phyloP scores from a whole-genome alignment of 2,113 vertebrate genomes.

The Arothron firmamentum region DNA sequence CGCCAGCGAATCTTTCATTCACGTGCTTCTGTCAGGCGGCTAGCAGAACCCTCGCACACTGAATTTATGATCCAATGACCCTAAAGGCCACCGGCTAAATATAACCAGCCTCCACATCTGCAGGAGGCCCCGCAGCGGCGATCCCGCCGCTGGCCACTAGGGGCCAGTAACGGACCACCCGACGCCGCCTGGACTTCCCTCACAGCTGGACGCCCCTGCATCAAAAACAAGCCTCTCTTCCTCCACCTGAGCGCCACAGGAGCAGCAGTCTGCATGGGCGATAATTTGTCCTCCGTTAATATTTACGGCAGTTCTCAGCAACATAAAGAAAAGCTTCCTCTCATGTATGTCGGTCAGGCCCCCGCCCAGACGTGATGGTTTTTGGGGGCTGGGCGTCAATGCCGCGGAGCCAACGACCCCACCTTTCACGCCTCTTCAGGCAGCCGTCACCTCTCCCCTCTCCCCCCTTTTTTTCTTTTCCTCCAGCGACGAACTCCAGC shows the following conservation, averaged over 20 bases:
- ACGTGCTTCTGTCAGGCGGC: too few relatives aligned
- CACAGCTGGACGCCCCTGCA: neutral
- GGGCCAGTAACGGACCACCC: slow-evolving; percentile 61
- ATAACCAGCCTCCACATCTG: slow-evolving; percentile 6
- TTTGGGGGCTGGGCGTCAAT: slow-evolving; percentile 28
- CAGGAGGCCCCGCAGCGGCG: neutral
- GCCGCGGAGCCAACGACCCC: slow-evolving; percentile 50
- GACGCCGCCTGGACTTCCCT: neutral
- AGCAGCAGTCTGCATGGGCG: slow-evolving; percentile 22
- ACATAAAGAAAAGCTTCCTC: slow-evolving; percentile 20
- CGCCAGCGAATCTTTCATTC: too few relatives aligned
- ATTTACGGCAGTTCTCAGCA: slow-evolving; percentile 25
- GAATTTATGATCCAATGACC: too few relatives aligned
- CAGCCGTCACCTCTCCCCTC: slow-evolving; percentile 29
- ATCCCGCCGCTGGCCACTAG: slow-evolving; percentile 52
- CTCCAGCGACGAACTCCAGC: slow-evolving; percentile 54
- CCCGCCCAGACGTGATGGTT: slow-evolving; percentile 2
- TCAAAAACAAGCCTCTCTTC: slow-evolving; percentile 24
- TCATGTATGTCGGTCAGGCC: neutral
- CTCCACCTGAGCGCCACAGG: slow-evolving; percentile 31
- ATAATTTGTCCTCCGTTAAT: slow-evolving; percentile 28
- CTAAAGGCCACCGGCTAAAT: too few relatives aligned
- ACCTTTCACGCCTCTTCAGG: slow-evolving; percentile 51
- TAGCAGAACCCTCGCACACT: too few relatives aligned
- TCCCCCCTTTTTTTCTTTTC: slow-evolving; percentile 27